Evolutionary conservation across 2,888 invertebrate species (phyloP), one percentile per base, ranked within the genome.

Genomic region (Stenolophus ochropezus): DNA sequence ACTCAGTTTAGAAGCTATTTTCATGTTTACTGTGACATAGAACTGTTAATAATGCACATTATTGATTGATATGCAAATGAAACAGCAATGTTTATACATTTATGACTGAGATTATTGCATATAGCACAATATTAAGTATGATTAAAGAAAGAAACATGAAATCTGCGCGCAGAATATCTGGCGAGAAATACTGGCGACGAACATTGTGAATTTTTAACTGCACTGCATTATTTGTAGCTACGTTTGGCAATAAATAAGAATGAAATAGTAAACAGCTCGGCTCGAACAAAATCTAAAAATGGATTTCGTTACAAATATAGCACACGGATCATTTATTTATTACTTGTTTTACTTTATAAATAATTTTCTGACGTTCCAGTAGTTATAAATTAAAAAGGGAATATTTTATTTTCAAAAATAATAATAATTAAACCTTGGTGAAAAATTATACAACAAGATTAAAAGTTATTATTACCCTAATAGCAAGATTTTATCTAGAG

Each of bases 211-310:
- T 76, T 53, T 76, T 76, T 53, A 76, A 76, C 27, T 27, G 53
- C 23, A 33, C 8, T 58, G 33, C 21, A 58, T 76, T 76, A 58
- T 76, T 58, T 56, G 58, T 56, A 76, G 42, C 76, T 16, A 76
- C 8, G 58, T 76, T 76, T 20, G 58, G 53, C 76, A 76, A 76
- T 76, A 76, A 56, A 76, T 76, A 73, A 73, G 49, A 73, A 73
- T 73, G 73, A 73, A 73, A 73, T 73, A 73, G 73, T 73, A 73
- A 73, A 73, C 73, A 73, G 73, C 49, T 11, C 20, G 11, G 73
- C 51, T 33, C 65, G 51, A 20, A 25, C 73, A 73, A 47, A 73
- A 49, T 73, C 49, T 23, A 73, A 73, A 71, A 73, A 73, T 71
- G 71, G 71, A 71, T 71, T 71, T 71, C 14, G 47, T 42, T 33